These are phyloP conservation scores for Verasper variegatus DNA, from an alignment of 2,113 vertebrate genomes.

Conservation along the genomic window DNA sequence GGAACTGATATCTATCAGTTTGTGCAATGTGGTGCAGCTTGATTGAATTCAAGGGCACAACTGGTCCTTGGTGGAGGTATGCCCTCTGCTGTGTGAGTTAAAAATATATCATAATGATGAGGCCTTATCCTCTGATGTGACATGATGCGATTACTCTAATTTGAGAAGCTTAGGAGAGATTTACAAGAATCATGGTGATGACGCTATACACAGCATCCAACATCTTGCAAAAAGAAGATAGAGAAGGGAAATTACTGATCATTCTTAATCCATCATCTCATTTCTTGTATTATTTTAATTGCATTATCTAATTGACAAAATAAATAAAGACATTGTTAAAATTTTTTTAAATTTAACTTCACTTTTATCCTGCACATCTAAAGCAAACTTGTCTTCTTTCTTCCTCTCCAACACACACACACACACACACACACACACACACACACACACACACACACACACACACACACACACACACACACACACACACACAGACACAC, in stretches of 20 bases:
- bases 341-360: slow-evolving; percentile 2
- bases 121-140: too few species aligned
- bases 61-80: too few species aligned
- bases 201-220: not conserved
- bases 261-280: too few species aligned
- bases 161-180: not conserved
- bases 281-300: not conserved
- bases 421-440: slow-evolving; percentile 43
- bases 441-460: slow-evolving; percentile 44
- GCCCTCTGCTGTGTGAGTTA: not conserved
- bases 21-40: too few species aligned
- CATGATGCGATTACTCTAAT: not conserved
- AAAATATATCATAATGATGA: not conserved
- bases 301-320: not conserved
- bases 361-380: slow-evolving; percentile 39
- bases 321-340: not conserved
- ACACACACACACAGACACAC: slow-evolving; percentile 37
- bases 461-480: slow-evolving; percentile 33
- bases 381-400: slow-evolving; percentile 46
- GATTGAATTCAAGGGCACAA: too few species aligned
- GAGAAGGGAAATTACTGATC: too few species aligned
- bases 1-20: too few species aligned
- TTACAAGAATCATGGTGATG: not conserved
- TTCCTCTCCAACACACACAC: slow-evolving; percentile 30
- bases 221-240: not conserved